Conservation (phyloP, 2,113 vertebrate genomes). For the Calonectris borealis region DNA sequence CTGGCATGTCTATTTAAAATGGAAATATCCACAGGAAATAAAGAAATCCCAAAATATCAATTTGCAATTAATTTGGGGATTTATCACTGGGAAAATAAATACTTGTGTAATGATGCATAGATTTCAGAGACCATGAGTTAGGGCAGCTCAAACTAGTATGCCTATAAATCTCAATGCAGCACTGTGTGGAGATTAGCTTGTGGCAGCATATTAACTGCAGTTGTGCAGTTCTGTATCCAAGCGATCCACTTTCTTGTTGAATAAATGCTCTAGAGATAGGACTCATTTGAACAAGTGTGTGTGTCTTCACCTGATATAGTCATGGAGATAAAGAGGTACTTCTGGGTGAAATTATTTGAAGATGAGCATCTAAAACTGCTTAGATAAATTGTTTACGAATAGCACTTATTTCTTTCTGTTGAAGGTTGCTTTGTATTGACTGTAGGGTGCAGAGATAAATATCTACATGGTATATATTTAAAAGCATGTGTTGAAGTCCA, state of each 20-base stretch:
- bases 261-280: background rate
- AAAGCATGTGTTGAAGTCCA: background rate
- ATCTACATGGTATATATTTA: background rate
- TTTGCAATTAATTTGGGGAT: background rate
- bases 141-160: background rate
- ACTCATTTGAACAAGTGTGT: background rate
- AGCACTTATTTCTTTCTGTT: background rate
- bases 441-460: background rate
- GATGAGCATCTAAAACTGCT: background rate
- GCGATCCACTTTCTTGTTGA: background rate
- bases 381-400: background rate
- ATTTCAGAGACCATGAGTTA: background rate
- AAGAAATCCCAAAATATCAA: background rate
- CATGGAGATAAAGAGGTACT: background rate
- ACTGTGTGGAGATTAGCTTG: background rate
- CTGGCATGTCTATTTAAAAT: background rate
- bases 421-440: background rate
- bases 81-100: background rate
- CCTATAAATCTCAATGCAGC: background rate
- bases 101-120: background rate
- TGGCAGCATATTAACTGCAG: background rate
- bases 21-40: background rate
- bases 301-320: background rate
- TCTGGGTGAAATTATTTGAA: background rate
- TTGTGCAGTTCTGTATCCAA: background rate